These are phyloP conservation scores for Andinoacara biseriatus DNA, from an alignment of 2,113 vertebrate genomes.

Conservation along the genomic window DNA sequence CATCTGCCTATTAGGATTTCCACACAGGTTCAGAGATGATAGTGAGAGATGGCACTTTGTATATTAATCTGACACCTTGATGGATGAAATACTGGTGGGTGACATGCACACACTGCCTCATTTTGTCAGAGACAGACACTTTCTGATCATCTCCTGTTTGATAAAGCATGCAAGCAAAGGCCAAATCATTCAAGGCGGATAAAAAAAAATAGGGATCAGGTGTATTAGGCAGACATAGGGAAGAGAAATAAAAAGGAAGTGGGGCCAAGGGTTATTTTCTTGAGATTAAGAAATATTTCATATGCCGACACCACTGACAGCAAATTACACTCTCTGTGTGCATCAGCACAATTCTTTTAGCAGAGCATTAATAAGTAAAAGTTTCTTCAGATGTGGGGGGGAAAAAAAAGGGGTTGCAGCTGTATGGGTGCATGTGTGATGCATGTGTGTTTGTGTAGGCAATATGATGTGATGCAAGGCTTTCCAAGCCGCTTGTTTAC, in stretches of 20 bases:
- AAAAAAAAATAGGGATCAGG: constrained; percentile 12
- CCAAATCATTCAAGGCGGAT: constrained; percentile 49
- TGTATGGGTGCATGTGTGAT: background rate
- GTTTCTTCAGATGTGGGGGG: constrained; percentile 16
- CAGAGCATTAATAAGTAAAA: constrained; percentile 53
- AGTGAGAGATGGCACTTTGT: constrained; percentile 52
- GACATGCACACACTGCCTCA: constrained; percentile 45
- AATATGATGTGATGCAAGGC: constrained; percentile 52
- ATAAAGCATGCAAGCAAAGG: constrained; percentile 53
- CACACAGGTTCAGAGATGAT: constrained; percentile 43
- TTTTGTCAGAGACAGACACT: constrained; percentile 44
- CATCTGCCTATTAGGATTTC: constrained; percentile 53
- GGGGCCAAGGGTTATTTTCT: constrained; percentile 37
- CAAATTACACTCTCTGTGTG: constrained; percentile 35
- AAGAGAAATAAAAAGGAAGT: constrained; percentile 32
- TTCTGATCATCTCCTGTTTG: constrained; percentile 51
- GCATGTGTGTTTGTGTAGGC: constrained; percentile 5
- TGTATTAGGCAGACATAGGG: constrained; percentile 15
- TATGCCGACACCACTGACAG: constrained; percentile 47
- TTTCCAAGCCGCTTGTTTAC: constrained; percentile 57
- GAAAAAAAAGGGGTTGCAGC: background rate
- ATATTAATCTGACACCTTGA: constrained; percentile 68
- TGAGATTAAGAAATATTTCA: constrained; percentile 53
- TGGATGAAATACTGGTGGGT: constrained; percentile 61
- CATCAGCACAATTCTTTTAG: constrained; percentile 58